Evolutionary conservation across 2,113 vertebrate genomes (phyloP).

Genomic region (Mesoclemmys tuberculata): DNA sequence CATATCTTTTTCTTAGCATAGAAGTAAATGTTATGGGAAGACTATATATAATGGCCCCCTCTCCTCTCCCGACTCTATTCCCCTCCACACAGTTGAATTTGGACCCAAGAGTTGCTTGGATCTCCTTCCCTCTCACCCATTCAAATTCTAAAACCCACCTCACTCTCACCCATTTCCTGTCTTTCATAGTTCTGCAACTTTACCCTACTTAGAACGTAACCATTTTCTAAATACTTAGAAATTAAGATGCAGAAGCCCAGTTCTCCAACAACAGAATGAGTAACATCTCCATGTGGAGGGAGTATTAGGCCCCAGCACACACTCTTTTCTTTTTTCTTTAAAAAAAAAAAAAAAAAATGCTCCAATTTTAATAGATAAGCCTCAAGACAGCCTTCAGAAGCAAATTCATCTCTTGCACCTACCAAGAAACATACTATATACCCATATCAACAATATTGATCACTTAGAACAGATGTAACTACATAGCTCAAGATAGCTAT

Average conservation of each 20-base stretch:
- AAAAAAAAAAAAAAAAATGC: too few species aligned
- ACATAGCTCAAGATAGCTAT: background rate
- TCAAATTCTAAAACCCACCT: background rate
- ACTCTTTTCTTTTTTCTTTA: too few species aligned
- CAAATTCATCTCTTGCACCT: too few species aligned
- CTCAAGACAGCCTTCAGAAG: background rate
- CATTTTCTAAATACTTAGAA: background rate
- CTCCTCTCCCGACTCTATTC: too few species aligned
- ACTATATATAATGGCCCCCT: background rate
- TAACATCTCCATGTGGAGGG: background rate
- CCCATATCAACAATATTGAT: background rate
- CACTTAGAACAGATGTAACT: background rate
- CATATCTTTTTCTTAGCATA: background rate
- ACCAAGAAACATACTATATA: background rate
- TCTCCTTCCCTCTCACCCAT: background rate
- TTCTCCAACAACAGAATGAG: background rate
- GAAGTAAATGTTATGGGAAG: background rate
- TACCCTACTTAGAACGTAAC: background rate
- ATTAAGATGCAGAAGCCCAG: background rate
- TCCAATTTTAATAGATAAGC: background rate
- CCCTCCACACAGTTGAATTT: background rate
- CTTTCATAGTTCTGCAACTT: background rate
- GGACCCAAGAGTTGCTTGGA: background rate
- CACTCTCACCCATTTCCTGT: background rate
- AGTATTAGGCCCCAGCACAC: background rate